Evolutionary conservation across 2,888 invertebrate species (phyloP), one percentile per base, ranked within the genome.

Genomic region (Cryptus armator): DNA sequence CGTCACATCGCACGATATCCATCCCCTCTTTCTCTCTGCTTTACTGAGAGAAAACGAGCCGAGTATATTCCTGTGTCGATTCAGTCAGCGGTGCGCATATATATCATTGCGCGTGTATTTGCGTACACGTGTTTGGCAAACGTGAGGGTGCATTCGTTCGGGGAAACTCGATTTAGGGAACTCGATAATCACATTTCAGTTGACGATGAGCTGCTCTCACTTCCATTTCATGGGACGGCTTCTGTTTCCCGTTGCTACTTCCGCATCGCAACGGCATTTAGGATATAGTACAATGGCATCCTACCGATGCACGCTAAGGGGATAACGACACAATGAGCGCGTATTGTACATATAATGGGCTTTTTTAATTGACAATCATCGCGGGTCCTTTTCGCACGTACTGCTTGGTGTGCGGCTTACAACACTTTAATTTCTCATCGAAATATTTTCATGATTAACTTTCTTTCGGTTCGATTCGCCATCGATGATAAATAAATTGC

Each of bases 111-210:
- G 67, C 67, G 72, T 67, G 37, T 90, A 88, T 89, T 89, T 89
- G 86, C 88, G 81, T 84, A 88, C 81, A 78, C 86, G 76, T 90
- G 88, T 90, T 90, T 87, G 86, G 83, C 71, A 62, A 46, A 84
- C 87, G 87, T 74, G 88, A 89, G 87, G 88, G 89, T 86, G 89
- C 90, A 89, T 90, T 89, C 90, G 87, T 88, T 89, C 86, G 86
- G 82, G 81, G 86, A 88, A 90, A 90, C 81, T 89, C 88, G 87
- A 90, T 90, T 90, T 85, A 85, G 84, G 74, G 78, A 84, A 80
- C 62, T 59, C 76, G 72, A 82, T 89, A 87, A 90, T 90, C 87
- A 87, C 88, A 89, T 89, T 86, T 88, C 86, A 37, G 66, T 88
- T 82, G 80, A 70, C 71, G 66, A 77, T 80, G 76, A 76, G 72